Conservation (phyloP, 2,888 invertebrate species). For the Drosophila algonquin region DNA sequence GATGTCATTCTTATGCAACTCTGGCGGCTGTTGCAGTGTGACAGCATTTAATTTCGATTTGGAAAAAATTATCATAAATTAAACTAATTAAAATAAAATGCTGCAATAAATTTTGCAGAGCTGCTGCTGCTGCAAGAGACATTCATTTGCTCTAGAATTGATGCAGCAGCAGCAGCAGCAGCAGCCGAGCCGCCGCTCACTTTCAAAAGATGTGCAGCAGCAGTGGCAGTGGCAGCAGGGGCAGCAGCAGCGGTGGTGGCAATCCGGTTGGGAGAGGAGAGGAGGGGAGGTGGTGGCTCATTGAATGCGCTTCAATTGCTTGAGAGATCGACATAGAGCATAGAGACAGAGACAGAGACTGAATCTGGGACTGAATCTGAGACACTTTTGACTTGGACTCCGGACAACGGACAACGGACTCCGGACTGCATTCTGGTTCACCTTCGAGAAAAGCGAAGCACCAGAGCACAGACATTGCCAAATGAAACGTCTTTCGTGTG, state of each 20-base stretch:
- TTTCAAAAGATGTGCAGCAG: constrained; percentile 67
- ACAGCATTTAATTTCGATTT: constrained; percentile 52
- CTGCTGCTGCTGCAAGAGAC: constrained; percentile 20
- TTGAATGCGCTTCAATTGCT: constrained; percentile 69
- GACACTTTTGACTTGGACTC: constrained; percentile 22
- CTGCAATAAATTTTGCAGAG: constrained; percentile 68
- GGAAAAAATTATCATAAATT: constrained; percentile 71
- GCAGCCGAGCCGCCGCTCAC: constrained; percentile 55
- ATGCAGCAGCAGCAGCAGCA: constrained; percentile 60
- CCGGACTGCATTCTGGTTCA: constrained; percentile 66
- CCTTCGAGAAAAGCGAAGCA: constrained; percentile 75
- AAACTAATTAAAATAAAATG: constrained; percentile 75
- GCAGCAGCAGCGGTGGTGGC: constrained; percentile 51
- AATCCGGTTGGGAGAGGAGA: constrained; percentile 55
- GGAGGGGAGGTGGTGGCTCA: constrained; percentile 22
- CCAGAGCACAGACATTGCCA: constrained; percentile 40
- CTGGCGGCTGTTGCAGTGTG: neutral
- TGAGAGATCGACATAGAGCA: constrained; percentile 23
- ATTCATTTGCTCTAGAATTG: constrained; percentile 70
- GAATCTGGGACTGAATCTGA: constrained; percentile 18
- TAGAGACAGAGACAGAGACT: neutral
- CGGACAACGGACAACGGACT: neutral
- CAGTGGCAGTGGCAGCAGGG: neutral
- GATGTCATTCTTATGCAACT: constrained; percentile 15
- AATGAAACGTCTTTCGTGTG: constrained; percentile 34